Evolutionary conservation across 64 coral and sea anemone genomes (phyloP).

Genomic region (Stichodactyla mertensii): DNA sequence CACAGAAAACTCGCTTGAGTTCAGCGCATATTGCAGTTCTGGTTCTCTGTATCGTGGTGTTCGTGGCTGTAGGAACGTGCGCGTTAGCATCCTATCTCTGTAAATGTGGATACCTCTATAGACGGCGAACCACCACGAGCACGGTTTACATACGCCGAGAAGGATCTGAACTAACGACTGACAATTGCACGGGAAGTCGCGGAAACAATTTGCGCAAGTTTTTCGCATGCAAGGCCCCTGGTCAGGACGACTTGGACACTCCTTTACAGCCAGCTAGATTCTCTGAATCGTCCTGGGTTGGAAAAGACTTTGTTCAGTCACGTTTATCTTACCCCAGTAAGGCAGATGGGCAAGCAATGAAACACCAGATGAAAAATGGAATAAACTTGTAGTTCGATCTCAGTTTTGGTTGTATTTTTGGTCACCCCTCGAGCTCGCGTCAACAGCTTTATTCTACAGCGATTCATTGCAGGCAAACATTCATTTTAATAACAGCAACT

Average conservation of each 20-base stretch:
- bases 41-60: slow-evolving; percentile 34
- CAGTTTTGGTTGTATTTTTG: not conserved
- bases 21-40: slow-evolving; percentile 31
- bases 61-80: slow-evolving; percentile 3
- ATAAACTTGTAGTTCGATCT: not conserved
- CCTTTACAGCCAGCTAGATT: not conserved
- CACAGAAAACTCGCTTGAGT: slow-evolving; percentile 11
- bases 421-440: no score
- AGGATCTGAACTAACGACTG: not conserved
- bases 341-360: not conserved
- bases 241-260: not conserved
- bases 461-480: not conserved
- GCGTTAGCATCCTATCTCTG: slow-evolving; percentile 19
- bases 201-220: not conserved
- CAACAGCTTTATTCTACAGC: no score
- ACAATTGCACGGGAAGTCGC: not conserved
- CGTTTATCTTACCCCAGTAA: not conserved
- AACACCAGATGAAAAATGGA: slow-evolving; percentile 1
- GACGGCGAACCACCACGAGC: not conserved
- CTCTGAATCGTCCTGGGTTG: slow-evolving; percentile 13
- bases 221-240: not conserved
- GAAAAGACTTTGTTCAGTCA: slow-evolving; percentile 20
- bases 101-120: slow-evolving; percentile 15
- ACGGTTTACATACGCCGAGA: not conserved
- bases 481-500: not conserved